Conservation (phyloP, 2,113 vertebrate species). For the Petrocephalus microphthalmus region DNA sequence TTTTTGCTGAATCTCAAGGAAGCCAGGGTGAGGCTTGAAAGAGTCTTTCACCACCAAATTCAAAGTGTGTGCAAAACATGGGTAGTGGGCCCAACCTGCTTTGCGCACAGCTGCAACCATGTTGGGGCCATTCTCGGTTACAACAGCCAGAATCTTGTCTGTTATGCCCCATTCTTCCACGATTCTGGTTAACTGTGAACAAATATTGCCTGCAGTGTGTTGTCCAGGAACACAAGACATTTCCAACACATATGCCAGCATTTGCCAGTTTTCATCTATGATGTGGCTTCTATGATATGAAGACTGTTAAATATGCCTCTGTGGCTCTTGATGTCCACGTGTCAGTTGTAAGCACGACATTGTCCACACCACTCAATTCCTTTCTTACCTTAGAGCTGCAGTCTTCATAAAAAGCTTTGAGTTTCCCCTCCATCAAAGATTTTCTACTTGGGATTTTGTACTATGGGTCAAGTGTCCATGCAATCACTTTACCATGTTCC, state of each 20-base stretch:
- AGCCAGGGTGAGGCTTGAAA: constrained; percentile 4
- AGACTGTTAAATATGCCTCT: too few species aligned
- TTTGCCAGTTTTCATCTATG: constrained; percentile 25
- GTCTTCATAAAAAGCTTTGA: too few species aligned
- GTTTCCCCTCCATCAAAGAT: too few species aligned
- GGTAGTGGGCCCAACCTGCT: constrained; percentile 13
- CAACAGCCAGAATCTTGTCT: constrained; percentile 25
- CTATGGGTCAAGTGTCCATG: too few species aligned
- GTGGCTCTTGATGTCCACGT: too few species aligned
- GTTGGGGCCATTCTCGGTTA: constrained; percentile 26
- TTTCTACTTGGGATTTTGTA: too few species aligned
- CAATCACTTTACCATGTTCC: too few species aligned
- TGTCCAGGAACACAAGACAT: constrained; percentile 24
- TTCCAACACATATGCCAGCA: too few species aligned
- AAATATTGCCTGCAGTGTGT: constrained; percentile 29
- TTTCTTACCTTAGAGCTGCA: too few species aligned
- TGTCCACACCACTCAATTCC: too few species aligned
- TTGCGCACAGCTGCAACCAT: constrained; percentile 29
- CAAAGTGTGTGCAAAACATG: constrained; percentile 24
- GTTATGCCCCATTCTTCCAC: constrained; percentile 32
- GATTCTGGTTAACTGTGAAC: constrained; percentile 16
- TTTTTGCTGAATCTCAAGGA: constrained; percentile 20
- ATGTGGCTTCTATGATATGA: too few species aligned
- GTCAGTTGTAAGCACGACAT: too few species aligned
- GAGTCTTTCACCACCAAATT: constrained; percentile 16